Evolutionary conservation across 2,888 invertebrate genomes (phyloP).

Genomic region (Trichopoda pennipes): DNA sequence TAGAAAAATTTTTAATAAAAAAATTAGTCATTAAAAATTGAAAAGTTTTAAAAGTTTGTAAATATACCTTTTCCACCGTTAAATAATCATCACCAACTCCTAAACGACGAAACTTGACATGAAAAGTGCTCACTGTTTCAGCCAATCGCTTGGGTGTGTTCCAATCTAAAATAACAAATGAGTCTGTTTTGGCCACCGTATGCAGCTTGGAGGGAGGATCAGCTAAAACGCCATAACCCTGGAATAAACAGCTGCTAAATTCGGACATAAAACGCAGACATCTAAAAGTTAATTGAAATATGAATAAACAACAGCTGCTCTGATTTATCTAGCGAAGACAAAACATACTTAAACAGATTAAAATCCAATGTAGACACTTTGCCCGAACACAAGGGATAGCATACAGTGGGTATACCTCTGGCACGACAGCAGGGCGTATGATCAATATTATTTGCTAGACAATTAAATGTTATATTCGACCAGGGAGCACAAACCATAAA

Average conservation of each 20-base stretch:
- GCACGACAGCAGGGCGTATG: conserved; percentile 90
- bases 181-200: conserved; percentile 87
- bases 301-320: neutral
- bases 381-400: conserved; percentile 89
- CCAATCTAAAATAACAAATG: conserved; percentile 91
- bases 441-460: conserved; percentile 89
- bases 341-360: conserved; percentile 89
- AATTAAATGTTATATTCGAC: conserved; percentile 90
- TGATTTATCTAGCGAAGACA: fast-evolving
- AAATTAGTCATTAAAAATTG: too few relatives aligned
- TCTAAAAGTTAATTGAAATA: conserved; percentile 76
- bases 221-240: conserved; percentile 91
- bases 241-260: conserved; percentile 90
- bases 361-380: conserved; percentile 90
- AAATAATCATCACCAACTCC: conserved; percentile 83
- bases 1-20: too few relatives aligned
- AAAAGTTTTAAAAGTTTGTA: too few relatives aligned
- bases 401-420: conserved; percentile 88
- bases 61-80: conserved; percentile 82
- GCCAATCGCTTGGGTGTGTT: conserved; percentile 86
- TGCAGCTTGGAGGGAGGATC: conserved; percentile 87
- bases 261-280: conserved; percentile 91
- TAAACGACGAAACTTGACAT: conserved; percentile 84
- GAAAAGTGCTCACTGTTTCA: conserved; percentile 87
- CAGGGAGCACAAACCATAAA: conserved; percentile 95